A percentile compares a stretch with the other conserved stretches of the same genome.
Conservation (phyloP, 2,113 vertebrate species). For the Pyrgilauda ruficollis region DNA sequence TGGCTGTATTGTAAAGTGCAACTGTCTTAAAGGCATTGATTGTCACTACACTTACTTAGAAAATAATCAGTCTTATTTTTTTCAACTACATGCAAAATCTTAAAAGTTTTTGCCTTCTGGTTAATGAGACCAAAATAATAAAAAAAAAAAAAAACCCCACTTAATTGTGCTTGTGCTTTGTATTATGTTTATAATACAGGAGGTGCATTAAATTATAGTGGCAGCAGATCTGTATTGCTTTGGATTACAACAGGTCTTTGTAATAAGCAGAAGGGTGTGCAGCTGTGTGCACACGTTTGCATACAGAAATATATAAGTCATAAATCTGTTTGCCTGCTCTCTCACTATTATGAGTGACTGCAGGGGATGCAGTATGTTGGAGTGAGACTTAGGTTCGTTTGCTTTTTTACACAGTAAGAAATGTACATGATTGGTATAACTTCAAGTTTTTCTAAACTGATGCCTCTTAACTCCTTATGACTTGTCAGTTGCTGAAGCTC, state of each 20-base stretch:
- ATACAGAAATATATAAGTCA: neutral
- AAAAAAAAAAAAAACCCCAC: too few relatives aligned
- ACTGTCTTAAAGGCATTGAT: neutral
- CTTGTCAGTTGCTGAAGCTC: neutral
- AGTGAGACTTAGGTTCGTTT: neutral
- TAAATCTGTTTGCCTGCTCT: neutral
- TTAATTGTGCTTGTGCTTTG: neutral
- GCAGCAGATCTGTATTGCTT: neutral
- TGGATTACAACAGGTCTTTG: neutral
- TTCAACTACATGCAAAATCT: neutral
- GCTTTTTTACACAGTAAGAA: neutral
- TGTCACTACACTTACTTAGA: neutral
- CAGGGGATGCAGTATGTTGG: neutral
- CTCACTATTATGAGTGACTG: neutral
- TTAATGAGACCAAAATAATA: neutral
- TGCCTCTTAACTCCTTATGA: neutral
- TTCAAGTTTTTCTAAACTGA: neutral
- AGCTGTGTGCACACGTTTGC: accelerated
- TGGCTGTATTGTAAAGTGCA: neutral
- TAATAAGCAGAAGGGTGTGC: neutral
- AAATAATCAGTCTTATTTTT: neutral
- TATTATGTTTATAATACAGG: neutral
- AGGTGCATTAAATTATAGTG: neutral
- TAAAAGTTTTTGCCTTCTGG: neutral
- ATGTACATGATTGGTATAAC: neutral